phyloP scores from a whole-genome alignment of 2,797 vertebrate genomes.

The Enoplosus armatus region DNA sequence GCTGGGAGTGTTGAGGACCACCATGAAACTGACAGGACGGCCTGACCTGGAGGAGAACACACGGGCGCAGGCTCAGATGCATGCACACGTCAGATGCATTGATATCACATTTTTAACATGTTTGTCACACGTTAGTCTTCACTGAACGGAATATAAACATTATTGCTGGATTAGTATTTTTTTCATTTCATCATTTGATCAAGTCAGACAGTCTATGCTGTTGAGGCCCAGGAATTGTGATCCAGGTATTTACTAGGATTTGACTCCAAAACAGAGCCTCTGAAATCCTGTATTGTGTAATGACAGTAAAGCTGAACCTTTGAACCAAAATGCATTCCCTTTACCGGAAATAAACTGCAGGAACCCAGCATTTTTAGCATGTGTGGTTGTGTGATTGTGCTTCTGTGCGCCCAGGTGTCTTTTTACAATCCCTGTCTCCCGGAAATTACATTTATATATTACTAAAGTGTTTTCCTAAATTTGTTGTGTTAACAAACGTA shows the following conservation, averaged over 20 bases:
- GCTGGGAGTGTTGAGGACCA: slow-evolving; percentile 96
- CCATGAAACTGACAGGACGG: slow-evolving; percentile 95
- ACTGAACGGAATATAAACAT: neutral
- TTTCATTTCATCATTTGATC: neutral
- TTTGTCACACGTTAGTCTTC: neutral
- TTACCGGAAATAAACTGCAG: neutral
- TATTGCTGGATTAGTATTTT: neutral
- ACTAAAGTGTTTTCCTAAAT: neutral
- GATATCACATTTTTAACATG: neutral
- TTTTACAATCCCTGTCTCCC: neutral
- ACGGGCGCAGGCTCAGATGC: slow-evolving; percentile 22
- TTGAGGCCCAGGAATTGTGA: neutral
- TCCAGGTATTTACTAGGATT: neutral
- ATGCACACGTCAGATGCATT: slow-evolving; percentile 12
- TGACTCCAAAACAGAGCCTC: neutral
- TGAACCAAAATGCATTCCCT: neutral
- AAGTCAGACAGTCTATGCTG: neutral
- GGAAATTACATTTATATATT: neutral
- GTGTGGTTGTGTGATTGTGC: neutral
- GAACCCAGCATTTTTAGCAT: neutral
- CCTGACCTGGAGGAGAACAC: slow-evolving; percentile 86
- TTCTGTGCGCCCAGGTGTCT: neutral
- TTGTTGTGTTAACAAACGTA: neutral
- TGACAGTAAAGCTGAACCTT: neutral
- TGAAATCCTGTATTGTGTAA: neutral